phyloP scores from a whole-genome alignment of 2,888 invertebrate species.

The Anoplius nigerrimus region DNA sequence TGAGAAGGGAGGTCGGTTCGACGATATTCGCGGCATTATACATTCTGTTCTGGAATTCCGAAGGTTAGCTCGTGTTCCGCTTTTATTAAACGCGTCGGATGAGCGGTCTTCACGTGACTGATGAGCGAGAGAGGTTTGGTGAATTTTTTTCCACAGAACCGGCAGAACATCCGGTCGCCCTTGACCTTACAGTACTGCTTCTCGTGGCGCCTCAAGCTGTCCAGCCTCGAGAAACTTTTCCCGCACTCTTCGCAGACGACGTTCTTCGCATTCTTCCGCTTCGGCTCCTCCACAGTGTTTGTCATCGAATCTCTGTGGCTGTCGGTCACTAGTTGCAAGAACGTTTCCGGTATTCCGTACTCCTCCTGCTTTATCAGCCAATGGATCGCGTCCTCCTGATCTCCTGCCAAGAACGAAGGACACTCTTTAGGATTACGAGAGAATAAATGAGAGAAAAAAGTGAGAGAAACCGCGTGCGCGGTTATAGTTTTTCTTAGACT shows the following conservation, averaged over 20 bases:
- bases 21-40: too few species aligned
- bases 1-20: background rate
- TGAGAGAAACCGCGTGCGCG: too few species aligned
- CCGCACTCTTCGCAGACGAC: slow-evolving; percentile 56
- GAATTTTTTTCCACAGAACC: slow-evolving; percentile 43
- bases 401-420: slow-evolving; percentile 38
- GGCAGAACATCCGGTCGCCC: slow-evolving; percentile 33
- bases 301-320: slow-evolving; percentile 28
- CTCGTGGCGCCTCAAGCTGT: slow-evolving; percentile 65
- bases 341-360: slow-evolving; percentile 38
- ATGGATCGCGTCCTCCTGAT: slow-evolving; percentile 22
- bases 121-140: slow-evolving; percentile 31
- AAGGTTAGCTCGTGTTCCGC: background rate
- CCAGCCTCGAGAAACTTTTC: slow-evolving; percentile 62
- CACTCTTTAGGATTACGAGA: too few species aligned
- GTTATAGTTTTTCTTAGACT: background rate
- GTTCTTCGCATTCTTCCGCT: slow-evolving; percentile 37
- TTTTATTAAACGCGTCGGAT: slow-evolving; percentile 17
- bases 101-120: slow-evolving; percentile 41
- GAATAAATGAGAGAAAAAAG: too few species aligned
- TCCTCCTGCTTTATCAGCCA: slow-evolving; percentile 44
- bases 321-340: slow-evolving; percentile 45
- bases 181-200: slow-evolving; percentile 64
- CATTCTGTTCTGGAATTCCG: too few species aligned
- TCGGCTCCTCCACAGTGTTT: slow-evolving; percentile 24